phyloP scores from a whole-genome alignment of 2,888 invertebrate genomes.

The Lasioglossum oenotherae region DNA sequence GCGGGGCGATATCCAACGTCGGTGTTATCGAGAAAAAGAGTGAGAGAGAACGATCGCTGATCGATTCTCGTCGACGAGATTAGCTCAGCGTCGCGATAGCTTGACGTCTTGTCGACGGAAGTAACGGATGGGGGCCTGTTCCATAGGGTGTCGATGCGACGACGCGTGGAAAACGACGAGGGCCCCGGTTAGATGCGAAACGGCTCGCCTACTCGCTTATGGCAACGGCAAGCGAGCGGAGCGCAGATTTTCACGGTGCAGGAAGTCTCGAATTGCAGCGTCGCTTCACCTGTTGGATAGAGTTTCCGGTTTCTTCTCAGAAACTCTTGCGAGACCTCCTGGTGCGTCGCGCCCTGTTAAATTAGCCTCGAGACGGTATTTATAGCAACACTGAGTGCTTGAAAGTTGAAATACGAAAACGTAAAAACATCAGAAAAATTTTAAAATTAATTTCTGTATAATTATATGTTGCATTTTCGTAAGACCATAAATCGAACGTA shows the following conservation, averaged over 20 bases:
- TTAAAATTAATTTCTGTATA: too few species aligned
- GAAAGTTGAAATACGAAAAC: too few species aligned
- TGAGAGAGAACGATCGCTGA: slow-evolving; percentile 22
- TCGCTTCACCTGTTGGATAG: slow-evolving; percentile 13
- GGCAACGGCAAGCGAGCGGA: slow-evolving; percentile 37
- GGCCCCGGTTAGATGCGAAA: slow-evolving; percentile 44
- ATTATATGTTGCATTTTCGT: not conserved
- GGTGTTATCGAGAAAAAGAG: not conserved
- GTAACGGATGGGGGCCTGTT: slow-evolving; percentile 47
- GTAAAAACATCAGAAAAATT: too few species aligned
- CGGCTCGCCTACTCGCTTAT: slow-evolving; percentile 55
- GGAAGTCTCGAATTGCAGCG: slow-evolving; percentile 52
- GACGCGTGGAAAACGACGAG: slow-evolving; percentile 16
- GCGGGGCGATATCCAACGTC: not conserved
- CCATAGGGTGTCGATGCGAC: not conserved
- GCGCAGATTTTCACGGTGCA: slow-evolving; percentile 50
- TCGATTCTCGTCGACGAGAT: slow-evolving; percentile 44
- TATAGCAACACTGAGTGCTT: too few species aligned
- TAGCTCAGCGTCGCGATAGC: slow-evolving; percentile 43
- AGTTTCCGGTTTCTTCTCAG: slow-evolving; percentile 1
- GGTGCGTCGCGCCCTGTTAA: not conserved
- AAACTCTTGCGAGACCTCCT: not conserved
- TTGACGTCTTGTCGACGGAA: slow-evolving; percentile 45
- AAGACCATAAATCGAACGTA: not conserved
- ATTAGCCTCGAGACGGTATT: too few species aligned